Evolutionary conservation across 2,113 vertebrate species (phyloP), one percentile per base, ranked within the genome.

Genomic region (Oriolus oriolus): DNA sequence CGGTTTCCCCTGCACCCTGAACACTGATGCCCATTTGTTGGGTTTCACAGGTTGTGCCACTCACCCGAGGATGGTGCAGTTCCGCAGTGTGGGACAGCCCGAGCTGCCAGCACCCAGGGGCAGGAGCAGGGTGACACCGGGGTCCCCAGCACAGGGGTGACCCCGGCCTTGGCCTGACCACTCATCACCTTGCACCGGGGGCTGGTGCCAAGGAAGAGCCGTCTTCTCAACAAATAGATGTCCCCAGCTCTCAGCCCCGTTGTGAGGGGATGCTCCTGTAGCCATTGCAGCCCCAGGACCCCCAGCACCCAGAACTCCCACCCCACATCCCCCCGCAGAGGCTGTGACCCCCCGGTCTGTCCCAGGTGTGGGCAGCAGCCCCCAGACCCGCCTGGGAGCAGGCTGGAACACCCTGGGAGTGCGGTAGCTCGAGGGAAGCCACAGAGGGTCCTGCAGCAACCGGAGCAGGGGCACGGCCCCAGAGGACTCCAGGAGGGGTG

Each of bases 191-290:
- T 12, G 7, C 9, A 14, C 37, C 1, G 2, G n/a, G 27, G 26
- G 16, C 27, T 21, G 14, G 13, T 39, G 17, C 27, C 19, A 27
- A 68, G 37, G 30, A 66, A 69, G n/a, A 52, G 3, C 8, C 17
- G 13, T 45, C 39, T n/a, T 16, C 16, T 10, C 16, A 57, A 11
- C 8, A 37, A 28, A 24, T 4, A 23, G 76, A 20, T 2, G 3
- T 3, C 33, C 26, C 26, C 27, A 33, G 15, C 10, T 4, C 24
- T 7, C 18, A 20, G 20, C 12, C 15, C 49, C 0, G 0, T 6
- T 16, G 37, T 16, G 86, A 27, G 7, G 16, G 18, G 56, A 4
- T 20, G 33, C 22, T 64, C 39, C 42, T 42, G 15, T 5, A 13
- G 78, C 30, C 20, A 16, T 3, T 5, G 37, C 56, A 80, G 35